Percentiles rank a stretch among this genome's conserved stretches.
These are phyloP conservation scores for Loxodonta africana DNA, from an alignment of 2,113 vertebrate species.

Conservation along the genomic window DNA sequence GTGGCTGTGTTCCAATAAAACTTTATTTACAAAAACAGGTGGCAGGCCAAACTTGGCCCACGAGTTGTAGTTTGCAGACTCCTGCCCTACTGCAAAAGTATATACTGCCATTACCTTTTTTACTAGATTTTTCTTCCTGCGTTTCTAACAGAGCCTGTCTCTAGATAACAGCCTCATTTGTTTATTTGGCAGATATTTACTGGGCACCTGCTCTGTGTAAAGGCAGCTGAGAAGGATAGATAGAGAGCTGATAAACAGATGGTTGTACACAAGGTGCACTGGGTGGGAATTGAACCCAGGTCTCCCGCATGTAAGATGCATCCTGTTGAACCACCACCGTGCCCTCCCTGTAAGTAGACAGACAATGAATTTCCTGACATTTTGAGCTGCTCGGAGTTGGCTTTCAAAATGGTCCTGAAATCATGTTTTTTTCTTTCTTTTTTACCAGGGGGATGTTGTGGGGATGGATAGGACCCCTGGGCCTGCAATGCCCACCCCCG, in stretches of 20 bases:
- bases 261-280: no score
- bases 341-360: neutral
- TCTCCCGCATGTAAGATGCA: no score
- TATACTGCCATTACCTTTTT: neutral
- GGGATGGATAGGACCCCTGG: no score
- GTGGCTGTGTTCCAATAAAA: neutral
- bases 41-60: no score
- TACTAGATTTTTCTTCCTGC: neutral
- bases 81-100: neutral
- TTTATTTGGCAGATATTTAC: neutral
- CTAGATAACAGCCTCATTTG: neutral
- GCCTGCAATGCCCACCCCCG: neutral
- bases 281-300: no score
- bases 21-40: neutral
- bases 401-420: neutral
- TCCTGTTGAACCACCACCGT: no score
- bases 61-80: no score
- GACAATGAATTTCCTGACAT: neutral
- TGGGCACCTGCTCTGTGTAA: neutral
- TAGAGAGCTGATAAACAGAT: no score
- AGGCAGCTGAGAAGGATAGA: neutral
- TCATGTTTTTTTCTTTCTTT: neutral
- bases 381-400: neutral
- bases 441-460: no score
- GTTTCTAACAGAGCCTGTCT: neutral